phyloP scores from a whole-genome alignment of 2,797 vertebrate species.

The Sebastes trivittatus region DNA sequence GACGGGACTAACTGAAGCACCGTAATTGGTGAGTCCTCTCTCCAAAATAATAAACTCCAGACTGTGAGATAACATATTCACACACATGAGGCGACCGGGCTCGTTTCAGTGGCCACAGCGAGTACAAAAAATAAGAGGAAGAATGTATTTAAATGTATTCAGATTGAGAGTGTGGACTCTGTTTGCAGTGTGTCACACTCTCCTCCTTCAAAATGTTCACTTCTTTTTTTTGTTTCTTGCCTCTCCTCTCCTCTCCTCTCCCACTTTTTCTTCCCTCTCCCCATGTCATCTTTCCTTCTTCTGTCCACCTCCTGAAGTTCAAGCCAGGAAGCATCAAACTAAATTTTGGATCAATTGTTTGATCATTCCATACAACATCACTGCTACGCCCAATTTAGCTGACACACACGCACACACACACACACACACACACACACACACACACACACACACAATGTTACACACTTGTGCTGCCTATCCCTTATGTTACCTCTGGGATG shows the following conservation, averaged over 20 bases:
- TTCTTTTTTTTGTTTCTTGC: neutral
- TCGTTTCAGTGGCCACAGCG: slow-evolving; percentile 23
- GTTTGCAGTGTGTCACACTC: neutral
- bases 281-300: neutral
- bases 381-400: slow-evolving; percentile 54
- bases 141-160: slow-evolving; percentile 53
- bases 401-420: neutral
- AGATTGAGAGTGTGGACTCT: slow-evolving; percentile 22
- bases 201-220: neutral
- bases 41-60: slow-evolving; percentile 19
- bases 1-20: neutral
- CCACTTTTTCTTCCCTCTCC: neutral
- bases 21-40: neutral
- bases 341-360: slow-evolving; percentile 62
- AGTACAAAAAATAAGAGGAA: slow-evolving; percentile 10
- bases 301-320: slow-evolving; percentile 14
- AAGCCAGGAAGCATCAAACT: slow-evolving; percentile 37
- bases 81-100: slow-evolving; percentile 22
- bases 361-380: slow-evolving; percentile 51
- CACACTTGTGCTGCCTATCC: slow-evolving; percentile 48
- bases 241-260: neutral
- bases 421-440: neutral
- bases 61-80: slow-evolving; percentile 51
- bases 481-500: slow-evolving; percentile 64
- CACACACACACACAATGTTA: neutral